Conservation (phyloP, 2,113 vertebrate species). For the Syrrhaptes paradoxus region DNA sequence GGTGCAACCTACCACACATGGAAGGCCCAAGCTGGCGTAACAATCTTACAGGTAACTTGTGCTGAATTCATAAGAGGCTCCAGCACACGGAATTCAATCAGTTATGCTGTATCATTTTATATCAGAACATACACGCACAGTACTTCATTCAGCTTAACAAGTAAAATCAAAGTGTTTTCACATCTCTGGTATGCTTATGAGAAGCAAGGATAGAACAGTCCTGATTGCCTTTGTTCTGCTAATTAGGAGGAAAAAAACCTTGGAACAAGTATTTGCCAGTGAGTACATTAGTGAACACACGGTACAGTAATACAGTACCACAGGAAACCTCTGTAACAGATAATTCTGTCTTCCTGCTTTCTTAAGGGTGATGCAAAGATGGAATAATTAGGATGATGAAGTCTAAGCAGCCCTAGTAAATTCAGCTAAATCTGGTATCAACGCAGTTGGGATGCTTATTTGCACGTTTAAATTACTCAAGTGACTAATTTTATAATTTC, state of each 20-base stretch:
- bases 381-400: slow-evolving; percentile 72
- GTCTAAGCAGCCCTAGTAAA: slow-evolving; percentile 61
- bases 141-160: not conserved
- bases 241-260: not conserved
- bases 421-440: slow-evolving; percentile 75
- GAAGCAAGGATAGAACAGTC: not conserved
- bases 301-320: not conserved
- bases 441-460: slow-evolving; percentile 70
- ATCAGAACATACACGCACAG: not conserved
- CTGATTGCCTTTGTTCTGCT: not conserved
- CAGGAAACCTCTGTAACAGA: slow-evolving; percentile 22
- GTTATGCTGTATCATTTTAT: not conserved
- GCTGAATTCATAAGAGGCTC: not conserved
- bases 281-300: not conserved
- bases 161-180: not conserved
- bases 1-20: accelerated
- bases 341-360: slow-evolving; percentile 60
- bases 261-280: not conserved
- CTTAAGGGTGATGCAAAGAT: slow-evolving; percentile 60
- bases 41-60: not conserved
- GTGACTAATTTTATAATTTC: slow-evolving; percentile 78
- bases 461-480: slow-evolving; percentile 79
- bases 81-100: not conserved
- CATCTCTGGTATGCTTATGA: not conserved
- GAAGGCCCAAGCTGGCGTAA: not conserved